A percentile compares a stretch with the other conserved stretches of the same genome.
These are phyloP conservation scores for Branchipolynoe longqiensis DNA, from an alignment of 2,888 invertebrate species.

Conservation along the genomic window DNA sequence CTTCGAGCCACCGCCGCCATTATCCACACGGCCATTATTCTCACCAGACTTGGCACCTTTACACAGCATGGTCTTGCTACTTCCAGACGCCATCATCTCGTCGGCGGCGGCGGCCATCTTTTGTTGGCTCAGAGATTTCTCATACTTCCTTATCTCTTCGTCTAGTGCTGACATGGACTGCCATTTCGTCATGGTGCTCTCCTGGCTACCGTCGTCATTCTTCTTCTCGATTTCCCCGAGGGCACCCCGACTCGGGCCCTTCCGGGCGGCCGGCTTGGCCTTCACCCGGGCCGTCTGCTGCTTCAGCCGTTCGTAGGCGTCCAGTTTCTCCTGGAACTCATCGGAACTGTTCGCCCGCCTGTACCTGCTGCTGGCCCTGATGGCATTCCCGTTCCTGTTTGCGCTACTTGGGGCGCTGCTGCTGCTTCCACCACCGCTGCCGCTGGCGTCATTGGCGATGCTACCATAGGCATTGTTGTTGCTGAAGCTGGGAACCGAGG, in stretches of 20 bases:
- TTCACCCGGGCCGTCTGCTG: neutral
- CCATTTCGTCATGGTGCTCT: conserved; percentile 51
- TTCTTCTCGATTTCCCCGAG: conserved; percentile 12
- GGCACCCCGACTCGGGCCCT: neutral
- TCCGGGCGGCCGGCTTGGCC: neutral
- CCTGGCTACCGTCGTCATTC: neutral
- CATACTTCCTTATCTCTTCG: conserved; percentile 41
- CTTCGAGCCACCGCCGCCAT: neutral
- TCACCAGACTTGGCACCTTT: neutral
- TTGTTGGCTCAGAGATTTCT: conserved; percentile 20
- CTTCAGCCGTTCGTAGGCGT: conserved; percentile 14
- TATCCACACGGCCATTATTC: neutral
- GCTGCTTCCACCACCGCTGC: neutral
- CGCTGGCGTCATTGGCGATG: neutral
- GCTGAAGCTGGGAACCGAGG: neutral
- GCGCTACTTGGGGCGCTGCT: too few relatives aligned
- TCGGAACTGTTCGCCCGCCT: conserved; percentile 16
- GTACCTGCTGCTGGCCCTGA: neutral
- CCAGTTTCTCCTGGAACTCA: conserved; percentile 15
- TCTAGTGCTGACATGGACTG: conserved; percentile 51
- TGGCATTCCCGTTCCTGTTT: neutral
- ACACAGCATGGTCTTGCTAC: too few relatives aligned
- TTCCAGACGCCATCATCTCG: neutral
- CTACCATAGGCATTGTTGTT: neutral
- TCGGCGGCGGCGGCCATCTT: neutral